Evolutionary conservation across 2,797 vertebrate species (phyloP).

Genomic region (Acridotheres tristis): DNA sequence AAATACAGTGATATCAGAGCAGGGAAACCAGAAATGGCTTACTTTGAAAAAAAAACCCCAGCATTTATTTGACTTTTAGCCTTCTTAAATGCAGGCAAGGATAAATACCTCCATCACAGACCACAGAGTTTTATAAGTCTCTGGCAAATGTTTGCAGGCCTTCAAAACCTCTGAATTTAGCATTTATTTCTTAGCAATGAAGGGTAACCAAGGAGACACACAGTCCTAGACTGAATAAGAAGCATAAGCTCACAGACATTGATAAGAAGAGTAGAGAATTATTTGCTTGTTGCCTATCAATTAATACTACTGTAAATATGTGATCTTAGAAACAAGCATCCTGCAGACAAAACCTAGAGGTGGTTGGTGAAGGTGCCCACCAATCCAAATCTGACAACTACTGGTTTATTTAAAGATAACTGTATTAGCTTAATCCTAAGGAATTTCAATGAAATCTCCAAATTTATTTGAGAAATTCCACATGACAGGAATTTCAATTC

Average conservation of each 20-base stretch:
- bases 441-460: neutral
- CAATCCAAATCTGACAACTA: neutral
- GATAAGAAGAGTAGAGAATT: neutral
- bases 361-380: neutral
- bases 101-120: neutral
- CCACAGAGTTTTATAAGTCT: neutral
- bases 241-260: neutral
- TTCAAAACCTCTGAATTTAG: conserved; percentile 22
- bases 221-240: neutral
- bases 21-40: neutral
- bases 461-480: conserved; percentile 18
- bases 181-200: conserved; percentile 10
- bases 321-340: neutral
- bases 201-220: conserved; percentile 14
- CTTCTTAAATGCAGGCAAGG: neutral
- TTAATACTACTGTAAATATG: neutral
- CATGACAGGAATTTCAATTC: neutral
- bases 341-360: neutral
- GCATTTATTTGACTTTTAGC: neutral
- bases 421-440: neutral
- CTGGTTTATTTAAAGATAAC: neutral
- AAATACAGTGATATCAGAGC: neutral
- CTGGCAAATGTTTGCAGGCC: neutral
- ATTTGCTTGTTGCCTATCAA: neutral
- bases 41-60: rapidly evolving